phyloP scores from a whole-genome alignment of 35 echinoderm and acorn worm species.

The Apostichopus parvimensis region DNA sequence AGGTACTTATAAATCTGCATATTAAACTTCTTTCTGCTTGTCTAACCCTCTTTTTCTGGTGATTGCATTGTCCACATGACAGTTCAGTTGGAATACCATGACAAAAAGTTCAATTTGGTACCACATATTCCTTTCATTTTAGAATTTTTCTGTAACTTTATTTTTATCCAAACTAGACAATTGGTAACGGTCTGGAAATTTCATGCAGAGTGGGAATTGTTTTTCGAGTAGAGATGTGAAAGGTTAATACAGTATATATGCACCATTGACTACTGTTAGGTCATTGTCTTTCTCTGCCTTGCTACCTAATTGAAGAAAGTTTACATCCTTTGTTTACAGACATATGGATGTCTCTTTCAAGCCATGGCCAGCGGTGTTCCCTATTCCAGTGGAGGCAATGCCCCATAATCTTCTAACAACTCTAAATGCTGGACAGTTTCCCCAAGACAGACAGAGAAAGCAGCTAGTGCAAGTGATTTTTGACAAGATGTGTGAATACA shows the following conservation, averaged over 20 bases:
- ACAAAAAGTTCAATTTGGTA: no score
- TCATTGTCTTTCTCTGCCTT: no score
- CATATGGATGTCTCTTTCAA: background rate
- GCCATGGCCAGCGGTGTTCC: conserved; percentile 2
- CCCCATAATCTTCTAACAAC: background rate
- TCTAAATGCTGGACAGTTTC: conserved; percentile 5
- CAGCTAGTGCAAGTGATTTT: background rate
- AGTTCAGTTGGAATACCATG: no score
- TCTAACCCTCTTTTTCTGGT: no score
- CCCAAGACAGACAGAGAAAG: background rate
- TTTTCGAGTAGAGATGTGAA: no score
- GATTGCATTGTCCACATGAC: no score
- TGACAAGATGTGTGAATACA: conserved; percentile 29
- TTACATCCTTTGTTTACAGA: background rate
- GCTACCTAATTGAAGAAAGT: no score
- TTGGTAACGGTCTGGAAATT: no score
- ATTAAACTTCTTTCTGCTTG: no score
- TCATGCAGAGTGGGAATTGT: no score
- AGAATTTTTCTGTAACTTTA: background rate
- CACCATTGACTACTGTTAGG: no score
- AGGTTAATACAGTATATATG: no score
- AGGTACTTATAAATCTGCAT: background rate
- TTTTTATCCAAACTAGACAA: background rate
- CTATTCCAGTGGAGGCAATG: background rate
- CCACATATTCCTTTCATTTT: background rate